Evolutionary conservation across 2,113 vertebrate genomes (phyloP).

Genomic region (Microcebus murinus): DNA sequence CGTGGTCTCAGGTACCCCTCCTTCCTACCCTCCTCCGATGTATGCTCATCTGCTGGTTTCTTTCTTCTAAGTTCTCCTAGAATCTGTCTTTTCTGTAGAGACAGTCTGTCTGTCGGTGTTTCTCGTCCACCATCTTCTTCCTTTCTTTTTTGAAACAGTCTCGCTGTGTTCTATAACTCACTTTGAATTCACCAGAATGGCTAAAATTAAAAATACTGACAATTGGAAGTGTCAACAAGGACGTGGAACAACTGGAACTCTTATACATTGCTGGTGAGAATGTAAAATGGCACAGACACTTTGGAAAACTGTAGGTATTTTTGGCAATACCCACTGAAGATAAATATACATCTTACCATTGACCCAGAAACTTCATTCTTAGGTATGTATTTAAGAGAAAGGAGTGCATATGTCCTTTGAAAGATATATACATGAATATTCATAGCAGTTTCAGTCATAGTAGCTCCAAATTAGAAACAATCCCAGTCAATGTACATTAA

Average conservation of each 20-base stretch:
- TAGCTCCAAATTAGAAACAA: neutral
- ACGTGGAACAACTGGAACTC: neutral
- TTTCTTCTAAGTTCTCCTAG: too few species aligned
- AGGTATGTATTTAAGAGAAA: neutral
- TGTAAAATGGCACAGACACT: slow-evolving; percentile 15
- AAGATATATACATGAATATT: neutral
- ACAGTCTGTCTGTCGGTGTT: too few species aligned
- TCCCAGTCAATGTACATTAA: neutral
- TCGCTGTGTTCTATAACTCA: too few species aligned
- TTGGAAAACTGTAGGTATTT: neutral
- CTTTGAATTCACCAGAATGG: neutral
- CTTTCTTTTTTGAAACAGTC: too few species aligned
- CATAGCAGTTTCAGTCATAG: neutral
- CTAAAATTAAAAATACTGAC: neutral
- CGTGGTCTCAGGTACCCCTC: too few species aligned
- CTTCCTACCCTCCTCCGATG: too few species aligned
- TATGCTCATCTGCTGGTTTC: too few species aligned
- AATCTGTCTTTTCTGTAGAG: too few species aligned
- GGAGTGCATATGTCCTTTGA: neutral
- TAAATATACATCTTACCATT: neutral
- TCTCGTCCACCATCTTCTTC: too few species aligned
- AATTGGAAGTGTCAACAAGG: neutral
- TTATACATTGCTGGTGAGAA: neutral
- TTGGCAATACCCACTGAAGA: neutral
- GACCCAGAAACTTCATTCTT: neutral